These are phyloP conservation scores for Anorthoa munda DNA, from an alignment of 2,888 invertebrate species.

Conservation along the genomic window DNA sequence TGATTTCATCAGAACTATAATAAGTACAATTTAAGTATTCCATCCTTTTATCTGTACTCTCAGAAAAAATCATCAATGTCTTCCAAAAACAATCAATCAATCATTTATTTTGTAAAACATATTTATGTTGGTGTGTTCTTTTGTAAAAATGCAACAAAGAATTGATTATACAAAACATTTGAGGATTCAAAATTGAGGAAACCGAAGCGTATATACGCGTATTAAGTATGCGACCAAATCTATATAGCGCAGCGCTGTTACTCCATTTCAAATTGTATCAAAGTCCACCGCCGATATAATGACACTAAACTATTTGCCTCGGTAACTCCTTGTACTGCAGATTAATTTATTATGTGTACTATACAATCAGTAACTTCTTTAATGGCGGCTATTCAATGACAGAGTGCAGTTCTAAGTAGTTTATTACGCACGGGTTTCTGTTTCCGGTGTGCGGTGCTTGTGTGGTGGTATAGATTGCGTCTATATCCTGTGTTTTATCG, in stretches of 20 bases:
- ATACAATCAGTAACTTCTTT: constrained; percentile 24
- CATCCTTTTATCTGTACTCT: not conserved
- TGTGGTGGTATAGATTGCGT: constrained; percentile 40
- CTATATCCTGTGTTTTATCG: constrained; percentile 41
- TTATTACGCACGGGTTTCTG: constrained; percentile 52
- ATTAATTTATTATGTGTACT: constrained; percentile 42
- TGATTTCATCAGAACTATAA: not conserved
- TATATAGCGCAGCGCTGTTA: not conserved
- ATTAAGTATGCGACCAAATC: not conserved
- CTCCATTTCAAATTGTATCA: constrained; percentile 45
- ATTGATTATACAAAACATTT: not conserved
- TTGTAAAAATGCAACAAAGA: constrained; percentile 14
- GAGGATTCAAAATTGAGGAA: not conserved
- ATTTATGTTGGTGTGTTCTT: too few species aligned
- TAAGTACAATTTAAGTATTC: not conserved
- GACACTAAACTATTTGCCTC: constrained; percentile 38
- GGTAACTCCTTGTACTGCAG: constrained; percentile 31
- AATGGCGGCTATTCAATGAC: constrained; percentile 51
- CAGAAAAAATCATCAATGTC: not conserved
- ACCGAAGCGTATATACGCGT: constrained; percentile 9
- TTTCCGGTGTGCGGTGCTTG: constrained; percentile 42
- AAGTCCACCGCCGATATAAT: constrained; percentile 39
- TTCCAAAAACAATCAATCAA: not conserved
- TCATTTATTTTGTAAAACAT: too few species aligned
- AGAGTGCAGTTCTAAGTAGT: constrained; percentile 51